Evolutionary conservation across 2,888 invertebrate species (phyloP), one percentile per base, ranked within the genome.

Genomic region (Chironomus riparius): DNA sequence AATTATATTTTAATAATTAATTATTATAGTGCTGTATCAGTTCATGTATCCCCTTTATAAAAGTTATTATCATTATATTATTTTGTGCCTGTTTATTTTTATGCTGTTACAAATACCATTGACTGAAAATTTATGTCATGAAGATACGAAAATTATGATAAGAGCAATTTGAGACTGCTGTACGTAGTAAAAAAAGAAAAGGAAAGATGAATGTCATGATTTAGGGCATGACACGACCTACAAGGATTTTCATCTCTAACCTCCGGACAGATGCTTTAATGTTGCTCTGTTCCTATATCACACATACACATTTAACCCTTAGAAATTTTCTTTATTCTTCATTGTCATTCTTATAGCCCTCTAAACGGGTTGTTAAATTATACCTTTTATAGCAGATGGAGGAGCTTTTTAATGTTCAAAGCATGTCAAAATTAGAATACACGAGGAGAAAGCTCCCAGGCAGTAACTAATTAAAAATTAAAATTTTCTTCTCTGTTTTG

Each of bases 401-500:
- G 15, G 18, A 56, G 56, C 56, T 65, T 65, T 22, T 65, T 65
- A 21, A 65, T 65, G 56, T 18, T 13, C 65, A 21, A 65, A 22
- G 22, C 21, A 65, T 65, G 22, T 65, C 12, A 38, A 38, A n/a
- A 38, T 38, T 38, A 38, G 7, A 38, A 2, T 38, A 38, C 38
- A 38, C 10, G 38, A 38, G 38, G 10, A 24, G 12, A 13, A 28
- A 15, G 61, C 62, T 24, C 28, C 10, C 4, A 72, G 72, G 15
- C 72, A 38, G 15, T 28, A 28, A 71, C 50, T 71, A 62, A 72
- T 72, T 72, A 72, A 61, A 72, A 72, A 72, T 72, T 72, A 72
- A 72, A 72, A 72, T 61, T 70, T 48, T 62, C 61, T 62, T 72
- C 61, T 4, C 21, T 28, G 10, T 50, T n/a, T 24, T 18, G 15